A percentile compares a stretch with the other conserved stretches of the same genome.
Evolutionary conservation across 1,140 invertebrate genomes (phyloP).

Genomic region (Copidosoma floridanum): DNA sequence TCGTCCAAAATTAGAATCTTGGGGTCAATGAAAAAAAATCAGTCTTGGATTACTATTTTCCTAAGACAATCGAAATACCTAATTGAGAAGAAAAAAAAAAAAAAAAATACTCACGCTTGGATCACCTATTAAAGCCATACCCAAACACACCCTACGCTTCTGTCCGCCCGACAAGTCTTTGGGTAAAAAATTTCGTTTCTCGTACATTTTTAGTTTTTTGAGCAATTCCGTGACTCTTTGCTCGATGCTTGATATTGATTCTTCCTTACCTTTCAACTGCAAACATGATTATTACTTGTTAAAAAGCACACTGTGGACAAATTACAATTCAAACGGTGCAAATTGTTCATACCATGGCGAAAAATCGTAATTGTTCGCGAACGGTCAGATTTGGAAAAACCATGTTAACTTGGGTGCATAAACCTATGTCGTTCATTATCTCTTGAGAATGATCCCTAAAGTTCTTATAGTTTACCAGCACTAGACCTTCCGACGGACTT

Average conservation of each 20-base stretch:
- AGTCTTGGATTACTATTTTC: too few species aligned
- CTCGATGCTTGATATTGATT: constrained; percentile 33
- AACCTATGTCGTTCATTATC: constrained; percentile 63
- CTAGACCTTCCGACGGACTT: constrained; percentile 62
- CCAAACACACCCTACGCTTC: constrained; percentile 64
- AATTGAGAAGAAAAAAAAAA: too few species aligned
- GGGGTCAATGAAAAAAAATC: constrained; percentile 12
- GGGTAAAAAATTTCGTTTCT: constrained; percentile 57
- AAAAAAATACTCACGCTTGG: constrained; percentile 32
- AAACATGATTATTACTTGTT: constrained; percentile 22
- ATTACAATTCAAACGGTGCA: neutral
- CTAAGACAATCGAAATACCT: too few species aligned
- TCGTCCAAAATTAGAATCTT: constrained; percentile 81
- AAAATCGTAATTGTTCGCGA: constrained; percentile 85
- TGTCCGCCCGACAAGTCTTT: constrained; percentile 64
- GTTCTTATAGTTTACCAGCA: constrained; percentile 66
- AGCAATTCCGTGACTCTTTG: constrained; percentile 51
- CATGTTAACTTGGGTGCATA: constrained; percentile 94
- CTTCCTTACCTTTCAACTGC: constrained; percentile 43
- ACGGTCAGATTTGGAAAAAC: constrained; percentile 91
- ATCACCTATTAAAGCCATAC: constrained; percentile 60
- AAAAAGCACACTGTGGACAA: constrained; percentile 7
- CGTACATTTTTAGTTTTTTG: constrained; percentile 53
- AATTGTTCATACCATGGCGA: constrained; percentile 61
- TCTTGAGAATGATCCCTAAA: constrained; percentile 55